Base-by-base conservation (phyloP, 2,888 invertebrate species). In the Galeruca laticollis region DNA sequence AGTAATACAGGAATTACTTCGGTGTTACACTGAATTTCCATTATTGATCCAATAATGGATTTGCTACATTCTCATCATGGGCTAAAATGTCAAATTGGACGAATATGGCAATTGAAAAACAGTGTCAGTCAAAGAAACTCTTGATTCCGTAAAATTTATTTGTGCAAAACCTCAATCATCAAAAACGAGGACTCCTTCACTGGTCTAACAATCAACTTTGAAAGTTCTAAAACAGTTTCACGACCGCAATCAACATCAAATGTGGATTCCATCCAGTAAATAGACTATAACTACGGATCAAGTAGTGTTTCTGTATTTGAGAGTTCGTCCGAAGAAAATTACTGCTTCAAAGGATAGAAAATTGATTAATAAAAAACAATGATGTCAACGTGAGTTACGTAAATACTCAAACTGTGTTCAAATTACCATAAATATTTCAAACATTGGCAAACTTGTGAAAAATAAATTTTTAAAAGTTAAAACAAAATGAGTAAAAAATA, bases 211-310 rank as follows among this genome's bases (percentile, higher is more conserved):
- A 18, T 47, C 47, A 47, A 47, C 47, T 47, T n/a, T 13, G 40
- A 13, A 40, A 40, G 40, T 40, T 47, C 47, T 47, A 47, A 47
- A 15, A 47, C 47, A 18, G 47, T 47, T 47, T 15, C 47, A 10
- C 47, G 18, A 47, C 47, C 80, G 78, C 83, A 84, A 84, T 84
- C 84, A 82, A 82, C 82, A 82, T 83, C 83, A 82, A 82, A 83
- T 82, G 82, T 83, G 81, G 82, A 81, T 78, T 81, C 82, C 79
- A 82, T 83, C 78, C 80, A 80, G 78, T 81, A 82, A 83, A 82
- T 82, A 83, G 82, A 66, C 66, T 51, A 59, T 66, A 66, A 80
- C 82, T 71, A 62, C 76, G 76, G 80, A 68, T 70, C 54, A 72
- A 69, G 62, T 63, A 43, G 60, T 60, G 68, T 35, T 43, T 61